These are phyloP conservation scores for Notospermus geniculatus DNA, from an alignment of 1,140 invertebrate species.

Conservation along the genomic window DNA sequence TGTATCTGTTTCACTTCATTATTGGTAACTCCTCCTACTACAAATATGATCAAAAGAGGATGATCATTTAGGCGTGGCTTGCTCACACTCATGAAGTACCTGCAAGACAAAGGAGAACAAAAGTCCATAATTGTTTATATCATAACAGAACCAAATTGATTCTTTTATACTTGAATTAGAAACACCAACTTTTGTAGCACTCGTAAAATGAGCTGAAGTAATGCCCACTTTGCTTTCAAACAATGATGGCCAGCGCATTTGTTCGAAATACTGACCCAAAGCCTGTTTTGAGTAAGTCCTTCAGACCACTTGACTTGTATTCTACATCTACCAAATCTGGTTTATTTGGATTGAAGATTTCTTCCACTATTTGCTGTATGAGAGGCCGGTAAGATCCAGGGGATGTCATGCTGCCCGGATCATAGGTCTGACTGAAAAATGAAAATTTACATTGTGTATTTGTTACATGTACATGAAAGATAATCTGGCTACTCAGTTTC, in stretches of 20 bases:
- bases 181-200: too few relatives aligned
- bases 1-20: conserved; percentile 39
- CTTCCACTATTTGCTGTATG: conserved; percentile 45
- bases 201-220: too few relatives aligned
- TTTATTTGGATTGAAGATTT: conserved; percentile 46
- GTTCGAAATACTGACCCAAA: conserved; percentile 55
- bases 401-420: conserved; percentile 36
- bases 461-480: too few relatives aligned
- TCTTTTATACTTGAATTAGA: too few relatives aligned
- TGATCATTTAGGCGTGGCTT: conserved; percentile 42
- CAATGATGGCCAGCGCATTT: too few relatives aligned
- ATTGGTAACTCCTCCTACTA: conserved; percentile 39
- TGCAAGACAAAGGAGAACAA: conserved; percentile 15
- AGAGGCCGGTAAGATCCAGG: conserved; percentile 43
- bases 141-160: too few relatives aligned
- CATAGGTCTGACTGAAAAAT: conserved; percentile 32
- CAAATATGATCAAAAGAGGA: conserved; percentile 38
- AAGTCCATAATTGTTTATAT: neutral
- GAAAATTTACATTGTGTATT: too few relatives aligned
- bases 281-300: conserved; percentile 56
- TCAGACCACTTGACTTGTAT: conserved; percentile 50
- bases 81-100: conserved; percentile 37
- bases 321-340: conserved; percentile 51
- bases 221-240: too few relatives aligned
- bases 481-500: too few relatives aligned